Conservation (phyloP, 2,797 vertebrate genomes). For the Lindbergichthys nudifrons region DNA sequence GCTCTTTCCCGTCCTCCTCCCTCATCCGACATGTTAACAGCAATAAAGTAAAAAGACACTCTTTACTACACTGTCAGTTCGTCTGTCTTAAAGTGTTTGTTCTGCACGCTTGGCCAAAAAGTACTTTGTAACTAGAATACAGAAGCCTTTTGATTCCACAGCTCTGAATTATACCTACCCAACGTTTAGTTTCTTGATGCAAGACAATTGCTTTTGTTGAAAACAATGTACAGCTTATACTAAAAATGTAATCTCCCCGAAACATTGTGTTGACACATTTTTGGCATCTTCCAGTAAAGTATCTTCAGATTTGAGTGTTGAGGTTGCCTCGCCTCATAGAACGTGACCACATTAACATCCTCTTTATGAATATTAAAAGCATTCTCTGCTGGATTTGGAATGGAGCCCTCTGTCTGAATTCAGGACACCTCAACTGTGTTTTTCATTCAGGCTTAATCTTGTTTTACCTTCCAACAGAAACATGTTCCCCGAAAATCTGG, state of each 20-base stretch:
- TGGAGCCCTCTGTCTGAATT: not conserved
- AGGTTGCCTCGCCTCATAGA: not conserved
- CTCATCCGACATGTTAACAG: too few relatives aligned
- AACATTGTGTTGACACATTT: not conserved
- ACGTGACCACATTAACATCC: not conserved
- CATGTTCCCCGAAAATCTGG: slow-evolving; percentile 98
- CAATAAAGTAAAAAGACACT: too few relatives aligned
- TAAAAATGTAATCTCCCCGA: not conserved
- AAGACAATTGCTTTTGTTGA: not conserved
- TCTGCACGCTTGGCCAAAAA: not conserved
- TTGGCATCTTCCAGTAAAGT: too few relatives aligned
- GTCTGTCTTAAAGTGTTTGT: not conserved
- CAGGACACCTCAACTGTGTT: not conserved
- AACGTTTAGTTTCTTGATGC: not conserved
- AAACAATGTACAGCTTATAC: not conserved
- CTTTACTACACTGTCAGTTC: not conserved
- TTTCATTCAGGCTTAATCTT: not conserved
- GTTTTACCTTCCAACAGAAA: slow-evolving; percentile 86
- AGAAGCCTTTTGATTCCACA: not conserved
- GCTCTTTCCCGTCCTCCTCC: too few relatives aligned
- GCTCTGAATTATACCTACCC: not conserved
- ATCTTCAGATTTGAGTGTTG: not conserved
- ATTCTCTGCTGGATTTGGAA: not conserved
- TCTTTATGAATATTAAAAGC: not conserved
- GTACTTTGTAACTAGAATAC: not conserved